These are phyloP conservation scores for Apogon talboti DNA, from an alignment of 2,797 vertebrate species.

Conservation along the genomic window DNA sequence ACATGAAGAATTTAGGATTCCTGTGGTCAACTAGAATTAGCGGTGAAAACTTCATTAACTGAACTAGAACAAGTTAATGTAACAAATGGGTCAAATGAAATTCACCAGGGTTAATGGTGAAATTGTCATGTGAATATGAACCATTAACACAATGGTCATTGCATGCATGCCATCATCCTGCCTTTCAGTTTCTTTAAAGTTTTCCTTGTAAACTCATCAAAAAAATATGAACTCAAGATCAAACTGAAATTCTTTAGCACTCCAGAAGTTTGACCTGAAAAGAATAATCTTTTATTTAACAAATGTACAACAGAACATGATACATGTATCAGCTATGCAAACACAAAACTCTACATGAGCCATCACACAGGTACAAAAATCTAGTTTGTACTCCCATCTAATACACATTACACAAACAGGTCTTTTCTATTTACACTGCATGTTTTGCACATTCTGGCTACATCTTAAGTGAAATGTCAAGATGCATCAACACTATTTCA, in stretches of 20 bases:
- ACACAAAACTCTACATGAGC: conserved; percentile 50
- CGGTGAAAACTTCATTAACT: too few species aligned
- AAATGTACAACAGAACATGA: conserved; percentile 77
- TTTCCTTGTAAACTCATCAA: too few species aligned
- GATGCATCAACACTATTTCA: conserved; percentile 33
- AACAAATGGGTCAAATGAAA: too few species aligned
- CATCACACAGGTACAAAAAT: conserved; percentile 63
- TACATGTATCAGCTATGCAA: conserved; percentile 53
- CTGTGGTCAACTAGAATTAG: too few species aligned
- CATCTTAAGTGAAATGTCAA: conserved; percentile 35
- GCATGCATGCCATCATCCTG: too few species aligned
- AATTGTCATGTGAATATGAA: too few species aligned
- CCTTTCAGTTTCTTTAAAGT: too few species aligned
- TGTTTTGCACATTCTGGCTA: conserved; percentile 33
- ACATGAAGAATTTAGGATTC: too few species aligned
- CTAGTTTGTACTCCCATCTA: conserved; percentile 51
- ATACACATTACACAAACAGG: conserved; percentile 49
- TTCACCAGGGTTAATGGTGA: too few species aligned
- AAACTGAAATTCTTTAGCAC: conserved; percentile 26
- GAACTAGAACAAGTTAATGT: too few species aligned
- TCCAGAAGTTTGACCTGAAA: neutral
- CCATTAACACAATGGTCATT: too few species aligned
- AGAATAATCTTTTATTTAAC: conserved; percentile 80
- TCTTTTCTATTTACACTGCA: conserved; percentile 32
- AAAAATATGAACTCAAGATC: too few species aligned